Percentiles rank a stretch among this genome's conserved stretches.
These are phyloP conservation scores for Eurytoma californica DNA, from an alignment of 2,888 invertebrate genomes.

Conservation along the genomic window DNA sequence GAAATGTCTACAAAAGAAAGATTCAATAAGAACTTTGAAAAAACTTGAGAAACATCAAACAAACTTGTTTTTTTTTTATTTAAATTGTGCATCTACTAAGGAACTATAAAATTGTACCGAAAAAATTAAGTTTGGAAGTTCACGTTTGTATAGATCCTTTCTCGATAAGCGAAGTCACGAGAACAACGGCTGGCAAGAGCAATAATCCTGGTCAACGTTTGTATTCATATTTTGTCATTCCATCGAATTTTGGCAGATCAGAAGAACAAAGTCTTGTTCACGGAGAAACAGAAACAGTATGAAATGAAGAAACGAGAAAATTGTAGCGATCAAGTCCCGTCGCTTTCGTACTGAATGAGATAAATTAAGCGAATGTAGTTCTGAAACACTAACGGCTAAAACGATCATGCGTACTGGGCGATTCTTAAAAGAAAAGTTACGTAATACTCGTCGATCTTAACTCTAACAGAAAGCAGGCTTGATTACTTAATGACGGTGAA, in stretches of 20 bases:
- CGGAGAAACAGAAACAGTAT: constrained; percentile 10
- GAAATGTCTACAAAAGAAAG: constrained; percentile 8
- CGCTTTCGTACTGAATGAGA: constrained; percentile 12
- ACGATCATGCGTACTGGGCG: constrained; percentile 42
- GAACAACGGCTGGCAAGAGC: constrained; percentile 36
- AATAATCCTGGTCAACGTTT: constrained; percentile 41
- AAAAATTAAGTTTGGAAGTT: constrained; percentile 19
- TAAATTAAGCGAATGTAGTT: not conserved
- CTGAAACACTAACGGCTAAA: constrained; percentile 23
- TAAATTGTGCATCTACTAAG: constrained; percentile 9
- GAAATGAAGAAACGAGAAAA: constrained; percentile 17
- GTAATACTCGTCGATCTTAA: constrained; percentile 48
- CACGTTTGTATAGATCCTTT: constrained; percentile 39
- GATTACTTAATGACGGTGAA: constrained; percentile 11
- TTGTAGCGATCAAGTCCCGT: constrained; percentile 6
- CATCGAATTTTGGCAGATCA: constrained; percentile 52
- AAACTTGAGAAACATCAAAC: not conserved
- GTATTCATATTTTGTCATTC: constrained; percentile 44
- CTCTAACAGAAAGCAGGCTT: constrained; percentile 29
- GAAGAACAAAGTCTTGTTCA: constrained; percentile 34
- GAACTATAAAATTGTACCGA: not conserved
- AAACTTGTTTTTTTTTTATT: not conserved
- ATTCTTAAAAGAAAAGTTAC: constrained; percentile 38
- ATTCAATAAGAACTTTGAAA: not conserved
- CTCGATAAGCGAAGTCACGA: constrained; percentile 27